Evolutionary conservation across 2,888 invertebrate genomes (phyloP).

Genomic region (Mellilla xanthometata): DNA sequence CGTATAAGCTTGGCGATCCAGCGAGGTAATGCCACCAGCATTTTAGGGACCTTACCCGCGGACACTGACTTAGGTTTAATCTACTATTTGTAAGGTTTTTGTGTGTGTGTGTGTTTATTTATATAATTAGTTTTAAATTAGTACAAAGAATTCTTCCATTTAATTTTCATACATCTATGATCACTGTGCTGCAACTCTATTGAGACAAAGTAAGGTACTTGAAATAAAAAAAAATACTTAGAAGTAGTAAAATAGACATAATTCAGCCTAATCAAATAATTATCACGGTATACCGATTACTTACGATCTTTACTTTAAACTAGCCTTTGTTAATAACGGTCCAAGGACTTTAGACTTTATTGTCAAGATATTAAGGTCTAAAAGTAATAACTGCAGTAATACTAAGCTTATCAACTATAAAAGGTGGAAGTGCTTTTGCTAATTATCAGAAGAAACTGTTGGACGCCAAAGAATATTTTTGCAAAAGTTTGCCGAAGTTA

Average conservation of each 20-base stretch:
- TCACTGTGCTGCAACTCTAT: not conserved
- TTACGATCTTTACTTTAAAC: constrained; percentile 32
- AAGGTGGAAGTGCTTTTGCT: constrained; percentile 54
- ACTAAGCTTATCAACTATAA: constrained; percentile 48
- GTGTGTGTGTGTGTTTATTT: too few relatives aligned
- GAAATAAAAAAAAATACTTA: constrained; percentile 1
- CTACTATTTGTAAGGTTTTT: too few relatives aligned
- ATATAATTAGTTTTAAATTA: too few relatives aligned
- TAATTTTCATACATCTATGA: too few relatives aligned
- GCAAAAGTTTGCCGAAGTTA: not conserved
- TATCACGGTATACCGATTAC: constrained; percentile 36
- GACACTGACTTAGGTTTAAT: too few relatives aligned
- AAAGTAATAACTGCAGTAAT: constrained; percentile 34
- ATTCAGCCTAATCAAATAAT: constrained; percentile 30
- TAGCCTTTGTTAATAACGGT: not conserved
- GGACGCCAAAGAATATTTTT: constrained; percentile 22
- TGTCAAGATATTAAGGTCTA: constrained; percentile 26
- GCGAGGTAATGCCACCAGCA: too few relatives aligned
- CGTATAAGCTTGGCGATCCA: too few relatives aligned
- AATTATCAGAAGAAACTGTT: constrained; percentile 55
- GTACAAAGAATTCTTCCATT: too few relatives aligned
- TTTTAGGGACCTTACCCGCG: too few relatives aligned
- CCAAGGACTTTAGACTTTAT: constrained; percentile 30
- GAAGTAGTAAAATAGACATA: constrained; percentile 30
- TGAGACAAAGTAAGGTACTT: not conserved